Evolutionary conservation across 2,888 invertebrate genomes (phyloP), one percentile per base, ranked within the genome.

Genomic region (Melolontha melolontha): DNA sequence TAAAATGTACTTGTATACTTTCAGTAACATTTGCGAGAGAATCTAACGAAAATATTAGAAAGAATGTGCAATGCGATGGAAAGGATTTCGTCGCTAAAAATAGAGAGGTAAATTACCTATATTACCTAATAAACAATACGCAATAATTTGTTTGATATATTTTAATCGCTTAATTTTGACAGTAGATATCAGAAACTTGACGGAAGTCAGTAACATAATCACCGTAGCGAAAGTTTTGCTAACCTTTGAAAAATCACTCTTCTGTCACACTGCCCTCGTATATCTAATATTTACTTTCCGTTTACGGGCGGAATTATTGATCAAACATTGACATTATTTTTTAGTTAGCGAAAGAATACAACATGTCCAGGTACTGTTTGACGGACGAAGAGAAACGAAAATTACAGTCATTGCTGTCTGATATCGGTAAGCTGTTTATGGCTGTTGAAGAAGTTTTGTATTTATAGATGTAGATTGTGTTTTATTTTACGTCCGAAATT

Each of bases 331-430:
- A 34, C 14, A 66, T 29, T 57, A 22, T 16, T 57, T 22, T 72
- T 62, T 55, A 73, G 73, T 54, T 73, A n/a, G 73, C 72, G 8
- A 73, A 73, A 40, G 57, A 71, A 44, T 34, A 50, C 41, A 68
- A 62, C 7, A 72, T 69, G 71, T 50, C 69, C 2, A 64, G 66
- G 22, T 65, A 66, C 63, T 67, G 70, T 39, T 54, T 75, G 54
- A 75, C 75, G n/a, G 75, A 75, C 47, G 75, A 73, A 63, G 75
- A 74, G 68, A 75, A 73, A 63, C 4, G 68, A n/a, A 69, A 71
- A 59, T 65, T 75, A 40, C 70, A 74, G 41, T 7, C 41, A 7
- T 66, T 75, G 52, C 66, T 75, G 8, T 41, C 59, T 12, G 75
- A 75, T 64, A 62, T 72, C n/a, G 75, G 73, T 72, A 54, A 55